These are phyloP conservation scores for Hyles vespertilio DNA, from an alignment of 1,140 invertebrate genomes.

Conservation along the genomic window DNA sequence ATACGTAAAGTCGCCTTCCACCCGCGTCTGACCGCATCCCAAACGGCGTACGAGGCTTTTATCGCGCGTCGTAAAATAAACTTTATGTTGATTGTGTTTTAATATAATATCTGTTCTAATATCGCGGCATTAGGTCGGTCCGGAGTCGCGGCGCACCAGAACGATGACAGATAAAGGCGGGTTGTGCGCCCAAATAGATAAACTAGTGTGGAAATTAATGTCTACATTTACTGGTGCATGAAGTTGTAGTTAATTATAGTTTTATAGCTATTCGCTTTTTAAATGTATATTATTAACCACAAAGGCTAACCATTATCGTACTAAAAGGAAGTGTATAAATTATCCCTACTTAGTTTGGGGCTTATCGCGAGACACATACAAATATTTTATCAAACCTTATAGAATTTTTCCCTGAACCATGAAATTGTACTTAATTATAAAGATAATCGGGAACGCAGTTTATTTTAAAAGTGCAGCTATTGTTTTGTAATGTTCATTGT, in stretches of 20 bases:
- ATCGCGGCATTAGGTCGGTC: constrained; percentile 3
- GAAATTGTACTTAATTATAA: constrained; percentile 41
- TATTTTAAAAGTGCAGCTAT: no score
- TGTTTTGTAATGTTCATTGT: no score
- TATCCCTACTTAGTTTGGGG: constrained; percentile 41
- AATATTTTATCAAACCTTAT: constrained; percentile 53
- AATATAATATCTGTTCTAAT: constrained; percentile 27
- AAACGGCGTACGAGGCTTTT: constrained; percentile 31
- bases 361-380: constrained; percentile 54
- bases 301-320: constrained; percentile 68
- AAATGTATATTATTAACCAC: constrained; percentile 62
- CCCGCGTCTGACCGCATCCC: constrained; percentile 20
- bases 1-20: constrained; percentile 63
- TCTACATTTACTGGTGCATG: constrained; percentile 75
- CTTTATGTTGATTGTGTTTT: constrained; percentile 31
- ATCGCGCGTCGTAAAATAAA: constrained; percentile 31
- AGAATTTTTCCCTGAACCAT: constrained; percentile 30
- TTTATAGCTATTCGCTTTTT: constrained; percentile 69
- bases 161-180: constrained; percentile 75
- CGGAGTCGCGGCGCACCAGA: constrained; percentile 18
- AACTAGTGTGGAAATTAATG: constrained; percentile 75
- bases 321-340: constrained; percentile 66
- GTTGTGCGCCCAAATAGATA: constrained; percentile 73
- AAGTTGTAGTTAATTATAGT: constrained; percentile 72
- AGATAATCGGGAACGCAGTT: background rate